phyloP scores from a whole-genome alignment of 2,888 invertebrate genomes.

The Chelonus formosanus region DNA sequence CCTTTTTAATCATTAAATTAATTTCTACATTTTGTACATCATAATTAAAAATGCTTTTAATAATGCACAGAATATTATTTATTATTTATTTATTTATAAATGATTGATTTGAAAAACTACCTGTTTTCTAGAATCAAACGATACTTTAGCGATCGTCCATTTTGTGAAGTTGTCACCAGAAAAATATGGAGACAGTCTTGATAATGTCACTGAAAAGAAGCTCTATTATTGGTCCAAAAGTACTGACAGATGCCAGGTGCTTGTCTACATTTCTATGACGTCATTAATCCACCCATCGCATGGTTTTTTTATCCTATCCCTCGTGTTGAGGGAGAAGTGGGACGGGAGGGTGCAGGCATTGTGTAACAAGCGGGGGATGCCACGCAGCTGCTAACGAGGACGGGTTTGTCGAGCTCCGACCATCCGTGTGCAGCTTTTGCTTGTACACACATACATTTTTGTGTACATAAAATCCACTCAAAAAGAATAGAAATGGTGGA shows the following conservation, averaged over 20 bases:
- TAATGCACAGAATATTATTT: too few species aligned
- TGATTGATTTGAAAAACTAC: too few species aligned
- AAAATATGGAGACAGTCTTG: neutral
- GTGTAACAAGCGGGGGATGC: slow-evolving; percentile 62
- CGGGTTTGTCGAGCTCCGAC: slow-evolving; percentile 50
- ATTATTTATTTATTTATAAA: too few species aligned
- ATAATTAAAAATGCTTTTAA: too few species aligned
- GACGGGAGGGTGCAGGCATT: slow-evolving; percentile 48
- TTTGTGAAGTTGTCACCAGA: slow-evolving; percentile 37
- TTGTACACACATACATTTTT: slow-evolving; percentile 27
- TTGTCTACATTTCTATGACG: slow-evolving; percentile 56
- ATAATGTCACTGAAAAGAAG: slow-evolving; percentile 2
- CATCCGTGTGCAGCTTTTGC: slow-evolving; percentile 38
- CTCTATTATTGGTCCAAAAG: slow-evolving; percentile 13
- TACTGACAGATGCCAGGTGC: slow-evolving; percentile 56
- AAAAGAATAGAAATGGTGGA: too few species aligned
- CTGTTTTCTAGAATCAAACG: too few species aligned
- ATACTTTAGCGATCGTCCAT: slow-evolving; percentile 5
- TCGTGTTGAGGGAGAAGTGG: slow-evolving; percentile 32
- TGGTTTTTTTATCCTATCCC: slow-evolving; percentile 45
- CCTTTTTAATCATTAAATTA: too few species aligned
- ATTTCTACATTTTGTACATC: too few species aligned
- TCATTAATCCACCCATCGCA: slow-evolving; percentile 63
- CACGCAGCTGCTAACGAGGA: slow-evolving; percentile 62
- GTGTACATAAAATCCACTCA: too few species aligned